Evolutionary conservation across 2,888 invertebrate genomes (phyloP), one percentile per base, ranked within the genome.

Genomic region (Nomada hirtipes): DNA sequence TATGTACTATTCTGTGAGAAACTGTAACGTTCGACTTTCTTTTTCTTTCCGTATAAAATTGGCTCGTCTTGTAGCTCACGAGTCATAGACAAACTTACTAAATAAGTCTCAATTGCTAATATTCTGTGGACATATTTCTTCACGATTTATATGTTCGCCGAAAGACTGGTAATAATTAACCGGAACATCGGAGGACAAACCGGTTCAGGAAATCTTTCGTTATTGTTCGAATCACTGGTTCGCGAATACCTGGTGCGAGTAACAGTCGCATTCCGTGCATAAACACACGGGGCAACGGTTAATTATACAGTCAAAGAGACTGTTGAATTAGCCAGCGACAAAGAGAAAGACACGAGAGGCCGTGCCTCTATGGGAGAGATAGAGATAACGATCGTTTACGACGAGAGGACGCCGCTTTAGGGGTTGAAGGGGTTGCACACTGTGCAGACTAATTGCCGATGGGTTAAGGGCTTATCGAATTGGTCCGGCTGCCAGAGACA

Each of bases 381-480:
- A 69, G 63, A 74, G 71, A 75, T 71, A 26, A 15, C n/a, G 72
- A 64, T 75, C 68, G 13, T 76, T 72, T 61, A 55, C 42, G 52
- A 11, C 9, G 29, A n/a, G 18, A 36, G 76, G 47, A 9, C 63
- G 52, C 65, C 64, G 76, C 57, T 63, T 63, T 44, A 61, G 65
- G 53, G 52, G 29, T 36, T 26, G 63, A 75, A 67, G 75, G 76
- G 86, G 74, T 81, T 75, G 84, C 69, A 75, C 78, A 76, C 83
- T 87, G 87, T 81, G 79, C 83, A 85, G 89, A 88, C 88, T 91
- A 92, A 92, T 92, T 92, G 90, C 90, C 89, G 81, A 88, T 88
- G 91, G 91, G 92, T 92, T 89, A 92, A 90, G 90, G 89, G 89
- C 88, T 91, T 91, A 91, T 91, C 91, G 89, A 90, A 90, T 86